Base-by-base conservation (phyloP, 2,797 vertebrate genomes). In the Bradypus variegatus region DNA sequence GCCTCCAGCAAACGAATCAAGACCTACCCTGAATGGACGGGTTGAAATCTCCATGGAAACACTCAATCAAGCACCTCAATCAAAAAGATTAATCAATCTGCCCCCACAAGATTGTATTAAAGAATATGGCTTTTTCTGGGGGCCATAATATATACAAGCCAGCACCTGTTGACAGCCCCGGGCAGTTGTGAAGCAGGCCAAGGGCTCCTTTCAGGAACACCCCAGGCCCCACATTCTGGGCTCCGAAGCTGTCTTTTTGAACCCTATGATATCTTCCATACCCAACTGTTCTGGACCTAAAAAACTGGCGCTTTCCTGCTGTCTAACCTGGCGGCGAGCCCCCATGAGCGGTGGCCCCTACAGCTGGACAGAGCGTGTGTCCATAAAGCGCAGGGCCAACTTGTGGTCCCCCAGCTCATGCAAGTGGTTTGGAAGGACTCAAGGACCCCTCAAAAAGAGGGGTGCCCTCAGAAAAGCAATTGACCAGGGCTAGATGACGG, bases 401-500 rank as follows among this genome's bases (percentile, higher is more conserved):
- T 8, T 33, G 75, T 27, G 38, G 69, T 45, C 33, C 50, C 69
- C 4, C 7, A 0, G 41, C 3, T 58, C 38, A 16, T 0, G 0
- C 4, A 38, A 21, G 12, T 7, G 55, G 67, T 19, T 62, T 6
- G 1, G 45, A 18, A 31, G 64, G 53, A 18, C 70, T 6, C 14
- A 1, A 16, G 8, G 45, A 82, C 48, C 93, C 82, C 15, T 0
- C 27, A 76, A 29, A 19, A 33, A 21, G 76, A 41, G 62, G 1
- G 15, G 19, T 31, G 1, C 15, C 11, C 1, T 13, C 72, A 65
- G 79, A 85, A 10, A 38, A 25, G 73, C 53, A 55, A 23, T 18
- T 1, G 2, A 12, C 65, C 0, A 6, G 27, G 33, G 33, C 67
- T 25, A 14, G 78, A n/a, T 16, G 38, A 19, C 12, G 0, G 6